Percentiles rank a stretch among this genome's conserved stretches.
These are phyloP conservation scores for Drosophila virilis DNA, from an alignment of 1,140 invertebrate genomes.

Conservation along the genomic window DNA sequence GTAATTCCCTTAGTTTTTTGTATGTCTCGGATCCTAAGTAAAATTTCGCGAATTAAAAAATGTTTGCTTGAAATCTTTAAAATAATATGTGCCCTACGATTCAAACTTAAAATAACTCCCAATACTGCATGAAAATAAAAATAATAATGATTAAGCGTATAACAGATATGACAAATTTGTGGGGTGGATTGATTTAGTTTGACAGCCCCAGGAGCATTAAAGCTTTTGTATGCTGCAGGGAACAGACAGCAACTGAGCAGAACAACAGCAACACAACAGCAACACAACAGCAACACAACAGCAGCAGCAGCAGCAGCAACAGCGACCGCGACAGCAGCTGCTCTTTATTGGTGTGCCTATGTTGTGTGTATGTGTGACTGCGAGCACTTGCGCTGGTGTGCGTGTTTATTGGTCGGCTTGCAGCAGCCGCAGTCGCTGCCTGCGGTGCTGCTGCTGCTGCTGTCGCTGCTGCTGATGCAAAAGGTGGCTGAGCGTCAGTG, in stretches of 20 bases:
- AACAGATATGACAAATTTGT: slow-evolving; percentile 39
- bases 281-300: neutral
- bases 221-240: slow-evolving; percentile 39
- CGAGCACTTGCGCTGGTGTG: slow-evolving; percentile 16
- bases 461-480: slow-evolving; percentile 21
- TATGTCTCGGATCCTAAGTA: no score
- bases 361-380: slow-evolving; percentile 12
- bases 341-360: slow-evolving; percentile 26
- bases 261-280: neutral
- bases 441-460: slow-evolving; percentile 11
- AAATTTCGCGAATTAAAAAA: no score
- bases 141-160: neutral
- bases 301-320: neutral
- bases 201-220: slow-evolving; percentile 28
- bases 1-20: neutral
- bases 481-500: slow-evolving; percentile 3
- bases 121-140: no score
- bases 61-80: no score
- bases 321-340: slow-evolving; percentile 36
- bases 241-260: slow-evolving; percentile 13
- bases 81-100: no score
- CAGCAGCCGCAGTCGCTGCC: slow-evolving; percentile 10
- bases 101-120: no score
- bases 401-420: slow-evolving; percentile 41
- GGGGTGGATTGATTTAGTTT: slow-evolving; percentile 27